Evolutionary conservation across 2,797 vertebrate species (phyloP).

Genomic region (Margarornis squamiger): DNA sequence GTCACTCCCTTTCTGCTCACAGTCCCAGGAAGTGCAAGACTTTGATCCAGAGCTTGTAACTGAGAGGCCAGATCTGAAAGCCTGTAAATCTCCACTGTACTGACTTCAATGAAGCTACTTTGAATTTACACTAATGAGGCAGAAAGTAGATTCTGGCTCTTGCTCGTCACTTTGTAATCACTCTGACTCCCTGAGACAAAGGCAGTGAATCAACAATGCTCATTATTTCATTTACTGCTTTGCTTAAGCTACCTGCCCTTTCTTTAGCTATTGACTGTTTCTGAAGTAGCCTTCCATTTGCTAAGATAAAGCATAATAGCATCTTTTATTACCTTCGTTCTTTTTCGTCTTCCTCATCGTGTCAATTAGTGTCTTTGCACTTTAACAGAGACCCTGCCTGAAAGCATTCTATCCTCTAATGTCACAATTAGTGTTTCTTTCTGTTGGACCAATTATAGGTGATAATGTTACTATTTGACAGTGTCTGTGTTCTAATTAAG

Average conservation of each 20-base stretch:
- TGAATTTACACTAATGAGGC: constrained; percentile 53
- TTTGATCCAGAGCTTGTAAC: not conserved
- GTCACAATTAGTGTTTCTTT: constrained; percentile 68
- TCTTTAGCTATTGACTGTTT: constrained; percentile 31
- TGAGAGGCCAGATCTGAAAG: not conserved
- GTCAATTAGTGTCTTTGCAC: constrained; percentile 62
- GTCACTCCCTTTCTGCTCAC: not conserved
- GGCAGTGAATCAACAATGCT: constrained; percentile 48
- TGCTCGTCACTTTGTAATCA: constrained; percentile 29
- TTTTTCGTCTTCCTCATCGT: constrained; percentile 26
- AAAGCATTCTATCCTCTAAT: constrained; percentile 62
- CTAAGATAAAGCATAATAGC: constrained; percentile 34
- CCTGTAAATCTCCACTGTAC: not conserved
- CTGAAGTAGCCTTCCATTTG: constrained; percentile 39
- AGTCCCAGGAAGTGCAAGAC: not conserved
- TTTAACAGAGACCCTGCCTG: constrained; percentile 57
- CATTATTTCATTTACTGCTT: constrained; percentile 34
- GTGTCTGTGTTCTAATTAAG: constrained; percentile 70
- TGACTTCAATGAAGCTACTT: constrained; percentile 23
- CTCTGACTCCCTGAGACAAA: constrained; percentile 28
- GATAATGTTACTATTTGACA: constrained; percentile 70
- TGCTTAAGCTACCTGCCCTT: constrained; percentile 27
- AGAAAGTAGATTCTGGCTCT: constrained; percentile 48
- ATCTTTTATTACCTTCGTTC: constrained; percentile 38
- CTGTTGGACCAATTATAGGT: constrained; percentile 70